phyloP scores from a whole-genome alignment of 1,140 invertebrate species.

The Scaptodrosophila lebanonensis region DNA sequence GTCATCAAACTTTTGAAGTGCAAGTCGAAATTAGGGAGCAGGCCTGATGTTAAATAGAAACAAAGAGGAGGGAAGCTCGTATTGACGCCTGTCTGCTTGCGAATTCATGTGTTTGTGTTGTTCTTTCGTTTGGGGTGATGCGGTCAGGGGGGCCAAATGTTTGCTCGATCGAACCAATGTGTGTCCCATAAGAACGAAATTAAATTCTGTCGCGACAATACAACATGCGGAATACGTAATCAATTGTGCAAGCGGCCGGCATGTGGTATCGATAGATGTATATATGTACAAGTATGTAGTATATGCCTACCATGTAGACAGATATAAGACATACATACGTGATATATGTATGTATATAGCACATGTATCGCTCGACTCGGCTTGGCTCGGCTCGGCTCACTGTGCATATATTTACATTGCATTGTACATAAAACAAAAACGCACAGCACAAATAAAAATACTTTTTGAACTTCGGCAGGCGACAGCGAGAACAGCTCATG shows the following conservation, averaged over 20 bases:
- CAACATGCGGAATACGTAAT: slow-evolving; percentile 69
- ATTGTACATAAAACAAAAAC: slow-evolving; percentile 16
- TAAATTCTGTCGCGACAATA: slow-evolving; percentile 72
- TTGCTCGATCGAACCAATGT: slow-evolving; percentile 42
- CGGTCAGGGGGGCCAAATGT: slow-evolving; percentile 35
- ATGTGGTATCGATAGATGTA: slow-evolving; percentile 25
- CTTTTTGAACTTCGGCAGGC: slow-evolving; percentile 30
- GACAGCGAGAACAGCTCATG: slow-evolving; percentile 31
- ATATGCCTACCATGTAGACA: background rate
- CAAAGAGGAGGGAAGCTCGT: background rate
- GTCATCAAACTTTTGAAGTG: no score
- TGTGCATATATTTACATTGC: slow-evolving; percentile 54
- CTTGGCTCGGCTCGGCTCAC: background rate
- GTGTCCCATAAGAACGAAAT: slow-evolving; percentile 62
- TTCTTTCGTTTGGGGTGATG: no score
- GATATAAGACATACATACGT: background rate
- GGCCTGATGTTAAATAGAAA: no score
- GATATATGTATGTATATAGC: background rate
- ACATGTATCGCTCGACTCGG: slow-evolving; percentile 1
- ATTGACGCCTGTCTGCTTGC: no score
- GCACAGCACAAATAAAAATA: slow-evolving; percentile 24
- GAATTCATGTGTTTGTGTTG: no score
- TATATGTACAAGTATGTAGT: slow-evolving; percentile 2
- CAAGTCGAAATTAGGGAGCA: background rate
- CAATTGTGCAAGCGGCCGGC: slow-evolving; percentile 45